Evolutionary conservation across 1,140 invertebrate species (phyloP).

Genomic region (Drosophila willistoni): DNA sequence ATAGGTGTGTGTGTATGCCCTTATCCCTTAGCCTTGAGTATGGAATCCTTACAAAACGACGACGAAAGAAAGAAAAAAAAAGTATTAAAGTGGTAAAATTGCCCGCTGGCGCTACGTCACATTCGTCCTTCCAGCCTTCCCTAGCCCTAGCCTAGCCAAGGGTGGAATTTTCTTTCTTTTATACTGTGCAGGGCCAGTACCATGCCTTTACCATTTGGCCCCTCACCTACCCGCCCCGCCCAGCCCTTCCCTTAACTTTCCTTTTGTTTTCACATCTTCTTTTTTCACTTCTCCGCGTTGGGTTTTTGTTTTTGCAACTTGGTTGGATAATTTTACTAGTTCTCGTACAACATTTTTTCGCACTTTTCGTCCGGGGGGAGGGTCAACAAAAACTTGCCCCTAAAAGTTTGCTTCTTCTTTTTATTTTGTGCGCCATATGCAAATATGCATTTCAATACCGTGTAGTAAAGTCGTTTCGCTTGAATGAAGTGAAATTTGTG

Average conservation of each 20-base stretch:
- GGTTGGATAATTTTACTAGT: conserved; percentile 33
- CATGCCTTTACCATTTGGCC: conserved; percentile 13
- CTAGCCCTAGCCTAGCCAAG: conserved; percentile 37
- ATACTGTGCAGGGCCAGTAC: conserved; percentile 55
- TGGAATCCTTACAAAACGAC: conserved; percentile 68
- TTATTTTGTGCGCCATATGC: conserved; percentile 3
- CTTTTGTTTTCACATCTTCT: conserved; percentile 60
- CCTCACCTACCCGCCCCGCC: conserved; percentile 20
- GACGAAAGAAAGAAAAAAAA: not conserved
- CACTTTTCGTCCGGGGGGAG: conserved; percentile 8
- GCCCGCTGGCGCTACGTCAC: conserved; percentile 46
- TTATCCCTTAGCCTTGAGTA: conserved; percentile 58
- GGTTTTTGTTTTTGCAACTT: conserved; percentile 19
- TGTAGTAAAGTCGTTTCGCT: not conserved
- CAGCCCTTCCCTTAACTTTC: conserved; percentile 47
- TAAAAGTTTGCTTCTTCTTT: not conserved
- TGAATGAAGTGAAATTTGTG: not conserved
- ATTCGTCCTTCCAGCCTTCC: conserved; percentile 16
- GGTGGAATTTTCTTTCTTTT: conserved; percentile 61
- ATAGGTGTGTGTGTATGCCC: conserved; percentile 13
- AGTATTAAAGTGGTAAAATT: conserved; percentile 69
- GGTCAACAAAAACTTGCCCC: not conserved
- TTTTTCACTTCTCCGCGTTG: not conserved
- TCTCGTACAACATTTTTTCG: conserved; percentile 36
- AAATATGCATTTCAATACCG: conserved; percentile 6